Base-by-base conservation (phyloP, 2,888 invertebrate genomes). In the Cremastinae sp. region DNA sequence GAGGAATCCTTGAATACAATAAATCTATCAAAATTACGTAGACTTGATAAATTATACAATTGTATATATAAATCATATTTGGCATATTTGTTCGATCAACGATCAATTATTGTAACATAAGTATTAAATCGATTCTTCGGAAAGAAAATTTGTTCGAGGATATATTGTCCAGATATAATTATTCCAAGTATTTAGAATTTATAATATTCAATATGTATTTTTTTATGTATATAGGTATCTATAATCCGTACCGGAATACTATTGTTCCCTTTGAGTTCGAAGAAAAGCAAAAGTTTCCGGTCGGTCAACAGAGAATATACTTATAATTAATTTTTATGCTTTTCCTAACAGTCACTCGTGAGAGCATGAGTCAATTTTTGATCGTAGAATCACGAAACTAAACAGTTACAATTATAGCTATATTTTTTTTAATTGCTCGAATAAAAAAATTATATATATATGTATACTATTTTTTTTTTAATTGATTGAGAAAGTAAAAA, bases 171-270 rank as follows among this genome's bases (percentile, higher is more conserved):
- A 28, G 12, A 34, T 5, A 3, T 28, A 5, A 28, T 28, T 28
- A 28, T 28, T 28, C 28, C 5, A 28, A 5, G 20, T 51, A 28
- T 3, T 28, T 28, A 28, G 28, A 2, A 28, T 28, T 28, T 28
- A 28, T 2, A n/a, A 43, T 18, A 43, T 47, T 36, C 38, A 70
- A 47, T 18, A 41, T 53, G 51, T 49, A 10, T 20, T 12, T 22
- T 16, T 59, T 12, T 62, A 58, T 58, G 12, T 49, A 20, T 43
- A 68, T 61, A 53, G 18, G n/a, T 47, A 8, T 34, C 22, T 61
- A n/a, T 61, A 28, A 61, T 58, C 64, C 36, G 34, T 51, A 43
- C 53, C 53, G 53, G 16, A 61, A 45, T 41, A 34, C 53, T n/a
- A 62, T 56, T 54, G 54, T 47, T 56, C 45, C 12, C 28, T 54